Evolutionary conservation across 1,140 invertebrate genomes (phyloP), one percentile per base, ranked within the genome.

Genomic region (Harpegnathos saltator): DNA sequence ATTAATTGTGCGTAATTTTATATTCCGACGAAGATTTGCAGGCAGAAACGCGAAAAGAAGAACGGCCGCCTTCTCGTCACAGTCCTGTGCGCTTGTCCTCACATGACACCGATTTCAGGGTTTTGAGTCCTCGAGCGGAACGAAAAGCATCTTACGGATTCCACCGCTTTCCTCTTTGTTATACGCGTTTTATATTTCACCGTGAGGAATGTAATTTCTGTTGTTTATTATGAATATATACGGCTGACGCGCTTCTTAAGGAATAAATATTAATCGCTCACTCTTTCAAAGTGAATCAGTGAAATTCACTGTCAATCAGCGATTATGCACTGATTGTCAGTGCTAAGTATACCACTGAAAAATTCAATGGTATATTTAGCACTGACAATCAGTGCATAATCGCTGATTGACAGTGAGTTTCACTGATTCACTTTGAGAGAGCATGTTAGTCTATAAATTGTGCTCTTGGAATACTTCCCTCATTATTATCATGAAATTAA

Each of bases 101-200:
- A 69, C 29, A 7, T 78, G 62, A 78, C 74, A 78, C 50, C 14
- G 52, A 78, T 78, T 69, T 69, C 75, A 78, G 63, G 50, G 75
- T 78, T 78, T 44, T 7, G 33, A 58, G 63, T 69, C 17, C 22
- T 69, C 50, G 33, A 78, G 75, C 63, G 63, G 50, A 78, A 78
- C 75, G 52, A 68, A 56, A 78, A 69, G 22, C 15, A 4, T 15
- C 44, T 68, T 38, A 44, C 22, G 22, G 63, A 78, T 69, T 69
- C 38, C 33, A 24, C 12, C 17, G 17, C 38, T 58, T 68, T 78
- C 44, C 26, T 66, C 52, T 78, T 78, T 56, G 15, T 68, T 77
- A 26, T 1, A 15, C 44, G 26, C 15, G 17, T 59, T 74, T 19
- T 24, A 72, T 29, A 29, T 22, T 59, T 54, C 54, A 54, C 61